These are phyloP conservation scores for Nowickia ferox DNA, from an alignment of 2,888 invertebrate species.

Conservation along the genomic window DNA sequence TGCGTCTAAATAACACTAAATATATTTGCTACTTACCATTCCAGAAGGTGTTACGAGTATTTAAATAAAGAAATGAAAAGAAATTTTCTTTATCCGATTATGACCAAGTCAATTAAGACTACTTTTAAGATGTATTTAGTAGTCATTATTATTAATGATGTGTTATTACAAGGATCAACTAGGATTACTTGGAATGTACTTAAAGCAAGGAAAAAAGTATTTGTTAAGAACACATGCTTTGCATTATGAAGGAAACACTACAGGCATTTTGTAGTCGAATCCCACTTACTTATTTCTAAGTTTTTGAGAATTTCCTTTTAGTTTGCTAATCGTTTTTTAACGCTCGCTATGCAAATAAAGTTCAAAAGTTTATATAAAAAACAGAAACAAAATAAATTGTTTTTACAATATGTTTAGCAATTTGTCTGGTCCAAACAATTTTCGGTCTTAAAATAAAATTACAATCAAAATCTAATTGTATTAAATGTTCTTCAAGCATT, in stretches of 20 bases:
- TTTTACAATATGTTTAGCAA: not conserved
- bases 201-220: not conserved
- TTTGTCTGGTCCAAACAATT: not conserved
- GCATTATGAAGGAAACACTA: not conserved
- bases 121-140: not conserved
- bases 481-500: conserved; percentile 42
- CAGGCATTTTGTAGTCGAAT: conserved; percentile 16
- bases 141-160: not conserved
- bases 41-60: too few relatives aligned
- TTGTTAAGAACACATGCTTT: not conserved
- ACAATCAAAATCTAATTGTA: conserved; percentile 6
- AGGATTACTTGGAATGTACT: not conserved
- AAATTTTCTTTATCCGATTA: not conserved
- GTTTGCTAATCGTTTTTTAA: not conserved
- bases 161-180: conserved; percentile 6
- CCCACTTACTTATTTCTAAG: not conserved
- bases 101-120: not conserved
- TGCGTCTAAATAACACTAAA: too few relatives aligned
- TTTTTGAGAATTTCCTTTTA: not conserved
- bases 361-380: not conserved
- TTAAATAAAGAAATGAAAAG: too few relatives aligned
- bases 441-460: not conserved
- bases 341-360: conserved; percentile 33
- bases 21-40: too few relatives aligned
- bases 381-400: not conserved